These are phyloP conservation scores for Dinothrombium tinctorium DNA, from an alignment of 1,140 invertebrate genomes.

Conservation along the genomic window DNA sequence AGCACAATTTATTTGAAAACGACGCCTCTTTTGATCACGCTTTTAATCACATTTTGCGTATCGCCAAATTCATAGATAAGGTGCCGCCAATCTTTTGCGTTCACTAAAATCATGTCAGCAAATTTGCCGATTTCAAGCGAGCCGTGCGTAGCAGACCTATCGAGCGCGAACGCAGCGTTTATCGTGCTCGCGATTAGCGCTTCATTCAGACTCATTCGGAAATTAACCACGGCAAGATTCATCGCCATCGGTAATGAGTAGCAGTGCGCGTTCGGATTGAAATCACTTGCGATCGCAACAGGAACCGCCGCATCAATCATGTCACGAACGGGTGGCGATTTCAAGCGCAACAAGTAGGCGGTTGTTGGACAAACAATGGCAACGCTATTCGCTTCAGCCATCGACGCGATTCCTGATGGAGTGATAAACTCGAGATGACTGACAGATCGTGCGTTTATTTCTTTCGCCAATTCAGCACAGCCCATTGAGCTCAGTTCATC, in stretches of 20 bases:
- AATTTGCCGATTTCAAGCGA: no score
- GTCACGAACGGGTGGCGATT: slow-evolving; percentile 31
- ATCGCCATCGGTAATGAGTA: slow-evolving; percentile 31
- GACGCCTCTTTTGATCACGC: no score
- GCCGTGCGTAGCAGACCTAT: no score
- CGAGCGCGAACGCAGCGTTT: no score
- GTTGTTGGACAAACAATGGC: slow-evolving; percentile 38
- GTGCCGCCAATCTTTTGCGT: no score
- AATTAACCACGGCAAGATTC: slow-evolving; percentile 35
- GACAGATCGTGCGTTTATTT: slow-evolving; percentile 30
- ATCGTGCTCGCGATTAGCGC: no score
- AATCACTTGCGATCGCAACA: slow-evolving; percentile 37
- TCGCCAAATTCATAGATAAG: no score
- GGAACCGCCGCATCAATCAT: slow-evolving; percentile 34
- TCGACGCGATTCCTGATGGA: slow-evolving; percentile 28
- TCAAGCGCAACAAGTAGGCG: slow-evolving; percentile 31
- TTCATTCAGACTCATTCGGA: slow-evolving; percentile 32
- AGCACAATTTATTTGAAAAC: no score
- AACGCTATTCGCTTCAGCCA: slow-evolving; percentile 28
- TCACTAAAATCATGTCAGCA: no score
- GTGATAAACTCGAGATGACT: slow-evolving; percentile 38
- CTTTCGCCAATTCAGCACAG: slow-evolving; percentile 34
- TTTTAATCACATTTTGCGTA: no score
- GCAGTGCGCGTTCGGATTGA: slow-evolving; percentile 41
- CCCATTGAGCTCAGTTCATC: slow-evolving; percentile 32